Percentiles rank a stretch among this genome's conserved stretches.
Conservation (phyloP, 1,140 invertebrate genomes). For the Rhizoglyphus robini region DNA sequence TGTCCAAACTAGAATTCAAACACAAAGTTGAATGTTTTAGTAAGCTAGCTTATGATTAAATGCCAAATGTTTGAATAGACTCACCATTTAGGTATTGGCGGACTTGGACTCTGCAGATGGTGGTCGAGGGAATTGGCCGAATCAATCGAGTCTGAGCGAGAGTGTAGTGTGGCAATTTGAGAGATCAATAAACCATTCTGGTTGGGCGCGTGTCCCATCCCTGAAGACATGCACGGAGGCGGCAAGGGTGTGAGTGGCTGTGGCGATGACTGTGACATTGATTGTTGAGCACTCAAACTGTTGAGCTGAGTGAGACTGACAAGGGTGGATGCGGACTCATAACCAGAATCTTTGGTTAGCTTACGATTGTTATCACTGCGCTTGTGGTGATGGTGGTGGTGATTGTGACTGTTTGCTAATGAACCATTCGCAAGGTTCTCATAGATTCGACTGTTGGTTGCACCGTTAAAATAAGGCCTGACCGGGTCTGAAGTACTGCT, state of each 20-base stretch:
- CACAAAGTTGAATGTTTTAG: background rate
- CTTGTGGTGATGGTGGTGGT: background rate
- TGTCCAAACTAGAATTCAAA: background rate
- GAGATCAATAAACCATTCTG: background rate
- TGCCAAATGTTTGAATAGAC: too few species aligned
- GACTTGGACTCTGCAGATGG: background rate
- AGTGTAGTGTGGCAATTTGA: background rate
- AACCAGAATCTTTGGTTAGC: conserved; percentile 18
- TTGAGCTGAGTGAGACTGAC: conserved; percentile 3
- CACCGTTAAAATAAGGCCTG: too few species aligned
- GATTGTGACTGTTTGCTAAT: background rate
- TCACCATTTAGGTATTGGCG: conserved; percentile 7
- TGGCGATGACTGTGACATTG: background rate
- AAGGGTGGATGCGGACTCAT: conserved; percentile 16
- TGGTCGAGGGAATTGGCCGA: background rate
- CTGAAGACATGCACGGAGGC: background rate
- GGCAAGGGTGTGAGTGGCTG: background rate
- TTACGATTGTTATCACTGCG: background rate
- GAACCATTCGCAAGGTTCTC: background rate
- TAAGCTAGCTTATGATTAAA: too few species aligned
- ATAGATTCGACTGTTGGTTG: background rate
- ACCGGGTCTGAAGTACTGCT: too few species aligned
- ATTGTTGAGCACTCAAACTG: background rate
- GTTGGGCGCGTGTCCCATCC: background rate
- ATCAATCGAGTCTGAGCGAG: conserved; percentile 5